Percentiles rank a stretch among this genome's conserved stretches.
These are phyloP conservation scores for Cylloceria caligata DNA, from an alignment of 2,888 invertebrate genomes.

Conservation along the genomic window DNA sequence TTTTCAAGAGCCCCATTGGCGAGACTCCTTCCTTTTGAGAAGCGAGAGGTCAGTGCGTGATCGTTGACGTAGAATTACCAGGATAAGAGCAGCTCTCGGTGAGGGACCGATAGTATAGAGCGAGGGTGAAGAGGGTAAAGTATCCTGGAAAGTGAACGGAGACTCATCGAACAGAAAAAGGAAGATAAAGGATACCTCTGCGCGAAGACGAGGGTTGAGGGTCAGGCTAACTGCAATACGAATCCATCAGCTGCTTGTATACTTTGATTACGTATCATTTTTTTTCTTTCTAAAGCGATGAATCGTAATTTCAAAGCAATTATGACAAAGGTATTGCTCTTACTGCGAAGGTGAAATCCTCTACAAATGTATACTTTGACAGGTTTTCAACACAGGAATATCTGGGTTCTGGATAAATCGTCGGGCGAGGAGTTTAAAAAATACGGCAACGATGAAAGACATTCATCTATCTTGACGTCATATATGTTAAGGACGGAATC, in stretches of 20 bases:
- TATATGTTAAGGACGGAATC: conserved; percentile 51
- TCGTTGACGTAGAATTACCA: conserved; percentile 45
- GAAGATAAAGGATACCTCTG: not conserved
- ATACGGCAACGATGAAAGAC: not conserved
- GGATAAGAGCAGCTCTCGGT: conserved; percentile 20
- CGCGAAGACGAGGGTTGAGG: not conserved
- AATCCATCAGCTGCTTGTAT: not conserved
- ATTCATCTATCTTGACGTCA: conserved; percentile 17
- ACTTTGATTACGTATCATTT: not conserved
- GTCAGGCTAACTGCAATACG: not conserved
- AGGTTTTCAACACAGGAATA: not conserved
- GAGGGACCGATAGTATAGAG: conserved; percentile 31
- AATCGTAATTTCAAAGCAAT: too few relatives aligned
- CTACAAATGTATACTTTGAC: not conserved
- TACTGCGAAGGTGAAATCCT: too few relatives aligned
- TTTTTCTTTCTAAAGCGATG: too few relatives aligned
- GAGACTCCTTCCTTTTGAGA: conserved; percentile 19
- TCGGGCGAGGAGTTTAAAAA: too few relatives aligned
- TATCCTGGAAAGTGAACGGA: not conserved
- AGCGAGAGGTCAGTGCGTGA: conserved; percentile 51
- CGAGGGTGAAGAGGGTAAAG: conserved; percentile 27
- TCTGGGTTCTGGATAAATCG: not conserved
- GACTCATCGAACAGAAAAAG: not conserved
- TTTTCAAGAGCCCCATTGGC: not conserved
- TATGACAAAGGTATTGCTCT: too few relatives aligned